These are phyloP conservation scores for Papilio xuthus DNA, from an alignment of 1,140 invertebrate genomes.

Conservation along the genomic window DNA sequence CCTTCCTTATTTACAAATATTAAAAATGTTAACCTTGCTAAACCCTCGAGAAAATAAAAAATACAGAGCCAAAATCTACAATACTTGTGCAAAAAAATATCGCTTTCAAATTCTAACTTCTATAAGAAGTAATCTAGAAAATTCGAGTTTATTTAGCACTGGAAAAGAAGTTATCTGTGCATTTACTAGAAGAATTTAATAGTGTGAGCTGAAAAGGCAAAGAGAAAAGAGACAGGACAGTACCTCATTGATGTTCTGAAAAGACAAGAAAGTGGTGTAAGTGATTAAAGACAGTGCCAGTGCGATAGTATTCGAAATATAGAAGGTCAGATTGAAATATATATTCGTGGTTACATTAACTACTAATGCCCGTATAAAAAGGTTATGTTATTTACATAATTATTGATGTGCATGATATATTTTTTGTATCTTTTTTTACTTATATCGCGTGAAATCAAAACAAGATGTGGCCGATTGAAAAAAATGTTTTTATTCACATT, in stretches of 20 bases:
- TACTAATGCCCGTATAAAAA: background rate
- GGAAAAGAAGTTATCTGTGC: background rate
- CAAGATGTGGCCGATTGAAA: background rate
- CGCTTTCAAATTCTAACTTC: conserved; percentile 9
- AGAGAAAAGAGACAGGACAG: conserved; percentile 69
- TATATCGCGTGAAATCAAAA: background rate
- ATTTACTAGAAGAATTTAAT: conserved; percentile 15
- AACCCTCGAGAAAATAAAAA: background rate
- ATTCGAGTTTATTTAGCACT: background rate
- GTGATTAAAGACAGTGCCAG: conserved; percentile 62
- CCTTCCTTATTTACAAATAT: background rate
- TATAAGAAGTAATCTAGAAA: background rate
- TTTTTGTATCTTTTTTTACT: background rate
- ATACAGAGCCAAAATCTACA: conserved; percentile 6
- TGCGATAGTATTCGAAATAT: conserved; percentile 40
- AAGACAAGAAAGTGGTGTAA: conserved; percentile 79
- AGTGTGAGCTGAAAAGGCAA: conserved; percentile 61
- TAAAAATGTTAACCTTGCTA: background rate
- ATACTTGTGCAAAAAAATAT: background rate
- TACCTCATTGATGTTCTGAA: conserved; percentile 81
- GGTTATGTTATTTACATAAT: background rate
- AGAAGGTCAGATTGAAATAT: background rate
- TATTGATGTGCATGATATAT: conserved; percentile 37
- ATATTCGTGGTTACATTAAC: background rate
- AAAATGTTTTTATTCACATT: too few relatives aligned